A percentile compares a stretch with the other conserved stretches of the same genome.
Conservation (phyloP, 2,888 invertebrate species). For the Heliconius sara region DNA sequence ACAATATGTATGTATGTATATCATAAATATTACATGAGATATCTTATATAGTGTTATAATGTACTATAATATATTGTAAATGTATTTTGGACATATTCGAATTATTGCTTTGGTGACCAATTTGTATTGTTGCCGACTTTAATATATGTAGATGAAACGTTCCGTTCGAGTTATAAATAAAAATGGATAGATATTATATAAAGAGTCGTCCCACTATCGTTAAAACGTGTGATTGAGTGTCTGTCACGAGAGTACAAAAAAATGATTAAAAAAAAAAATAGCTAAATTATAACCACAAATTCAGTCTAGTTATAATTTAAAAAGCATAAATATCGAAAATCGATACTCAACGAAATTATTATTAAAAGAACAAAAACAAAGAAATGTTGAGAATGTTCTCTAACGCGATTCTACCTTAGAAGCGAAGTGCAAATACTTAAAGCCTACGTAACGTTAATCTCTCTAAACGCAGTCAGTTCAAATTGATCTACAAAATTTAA, state of each 20-base stretch:
- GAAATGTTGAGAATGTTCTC: neutral
- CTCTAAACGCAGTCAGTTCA: constrained; percentile 78
- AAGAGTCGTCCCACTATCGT: neutral
- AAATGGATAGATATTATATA: neutral
- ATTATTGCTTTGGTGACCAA: constrained; percentile 28
- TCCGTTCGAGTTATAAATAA: constrained; percentile 1
- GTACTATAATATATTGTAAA: neutral
- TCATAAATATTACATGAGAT: constrained; percentile 19
- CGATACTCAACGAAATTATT: neutral
- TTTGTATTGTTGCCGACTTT: constrained; percentile 6
- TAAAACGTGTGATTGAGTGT: neutral
- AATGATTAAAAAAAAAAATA: neutral
- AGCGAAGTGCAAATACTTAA: constrained; percentile 68
- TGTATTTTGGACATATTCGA: constrained; percentile 18
- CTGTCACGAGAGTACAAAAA: neutral
- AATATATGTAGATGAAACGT: neutral
- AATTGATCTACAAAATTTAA: constrained; percentile 76
- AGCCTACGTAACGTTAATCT: constrained; percentile 74
- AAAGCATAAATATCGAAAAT: neutral
- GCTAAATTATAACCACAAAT: neutral
- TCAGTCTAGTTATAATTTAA: neutral
- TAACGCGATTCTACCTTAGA: constrained; percentile 15
- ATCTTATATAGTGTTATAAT: constrained; percentile 6
- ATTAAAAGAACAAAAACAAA: neutral
- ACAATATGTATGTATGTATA: constrained; percentile 8